Evolutionary conservation across 2,113 vertebrate genomes (phyloP).

Genomic region (Leptocoma aspasia): DNA sequence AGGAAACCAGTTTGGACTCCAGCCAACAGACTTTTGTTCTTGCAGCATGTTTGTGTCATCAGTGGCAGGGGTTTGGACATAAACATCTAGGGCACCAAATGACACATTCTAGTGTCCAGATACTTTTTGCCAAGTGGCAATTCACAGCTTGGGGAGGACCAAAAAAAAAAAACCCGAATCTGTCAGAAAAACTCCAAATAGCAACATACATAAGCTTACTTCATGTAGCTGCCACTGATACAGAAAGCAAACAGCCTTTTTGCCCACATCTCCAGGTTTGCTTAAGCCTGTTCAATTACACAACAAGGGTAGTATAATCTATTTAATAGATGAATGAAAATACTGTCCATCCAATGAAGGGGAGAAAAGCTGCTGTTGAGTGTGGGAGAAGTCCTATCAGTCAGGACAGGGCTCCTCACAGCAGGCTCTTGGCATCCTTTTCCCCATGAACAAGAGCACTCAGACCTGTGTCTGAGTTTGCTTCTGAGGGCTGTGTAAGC

Average conservation of each 20-base stretch:
- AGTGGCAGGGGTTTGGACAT: background rate
- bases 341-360: background rate
- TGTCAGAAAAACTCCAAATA: background rate
- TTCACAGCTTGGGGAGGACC: background rate
- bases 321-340: background rate
- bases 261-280: background rate
- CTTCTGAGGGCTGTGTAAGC: background rate
- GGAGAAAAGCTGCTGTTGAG: background rate
- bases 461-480: background rate
- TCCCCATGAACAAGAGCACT: background rate
- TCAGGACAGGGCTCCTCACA: background rate
- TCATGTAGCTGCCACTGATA: background rate
- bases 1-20: background rate
- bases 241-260: background rate
- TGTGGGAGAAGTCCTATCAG: background rate
- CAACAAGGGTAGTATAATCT: background rate
- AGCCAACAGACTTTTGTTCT: constrained; percentile 18
- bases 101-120: background rate
- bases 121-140: constrained; percentile 7
- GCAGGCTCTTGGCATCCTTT: background rate
- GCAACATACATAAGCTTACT: background rate
- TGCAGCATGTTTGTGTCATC: background rate
- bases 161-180: background rate
- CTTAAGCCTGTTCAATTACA: background rate
- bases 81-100: background rate